Percentiles rank a stretch among this genome's conserved stretches.
These are phyloP conservation scores for Aphis gossypii DNA, from an alignment of 1,140 invertebrate species.

Conservation along the genomic window DNA sequence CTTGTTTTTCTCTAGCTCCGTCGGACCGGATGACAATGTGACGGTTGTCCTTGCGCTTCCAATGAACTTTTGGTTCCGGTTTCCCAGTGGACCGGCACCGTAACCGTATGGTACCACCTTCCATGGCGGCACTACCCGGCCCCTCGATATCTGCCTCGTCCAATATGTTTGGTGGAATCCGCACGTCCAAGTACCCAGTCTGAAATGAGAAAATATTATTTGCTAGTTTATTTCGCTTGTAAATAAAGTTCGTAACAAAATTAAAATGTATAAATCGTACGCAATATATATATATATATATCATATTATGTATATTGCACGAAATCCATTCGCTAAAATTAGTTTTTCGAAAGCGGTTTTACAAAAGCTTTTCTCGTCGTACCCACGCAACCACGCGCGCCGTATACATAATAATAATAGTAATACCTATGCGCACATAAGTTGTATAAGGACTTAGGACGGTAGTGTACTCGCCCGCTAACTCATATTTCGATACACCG, in stretches of 20 bases:
- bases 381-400: neutral
- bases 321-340: conserved; percentile 35
- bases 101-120: conserved; percentile 76
- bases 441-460: neutral
- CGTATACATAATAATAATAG: neutral
- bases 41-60: conserved; percentile 83
- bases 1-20: conserved; percentile 59
- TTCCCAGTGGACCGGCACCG: conserved; percentile 79
- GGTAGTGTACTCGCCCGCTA: neutral
- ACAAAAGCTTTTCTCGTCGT: neutral
- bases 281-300: neutral
- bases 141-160: conserved; percentile 73
- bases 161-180: conserved; percentile 84
- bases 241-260: neutral
- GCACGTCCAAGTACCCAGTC: conserved; percentile 80
- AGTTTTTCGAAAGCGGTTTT: neutral
- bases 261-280: neutral
- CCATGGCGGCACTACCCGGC: conserved; percentile 75
- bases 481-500: neutral
- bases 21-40: conserved; percentile 73
- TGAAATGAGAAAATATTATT: conserved; percentile 47
- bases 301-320: neutral
- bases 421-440: neutral
- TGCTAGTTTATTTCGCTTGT: neutral
- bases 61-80: conserved; percentile 83